A percentile compares a stretch with the other conserved stretches of the same genome.
Conservation (phyloP, 1,140 invertebrate species). For the Aricia agestis region DNA sequence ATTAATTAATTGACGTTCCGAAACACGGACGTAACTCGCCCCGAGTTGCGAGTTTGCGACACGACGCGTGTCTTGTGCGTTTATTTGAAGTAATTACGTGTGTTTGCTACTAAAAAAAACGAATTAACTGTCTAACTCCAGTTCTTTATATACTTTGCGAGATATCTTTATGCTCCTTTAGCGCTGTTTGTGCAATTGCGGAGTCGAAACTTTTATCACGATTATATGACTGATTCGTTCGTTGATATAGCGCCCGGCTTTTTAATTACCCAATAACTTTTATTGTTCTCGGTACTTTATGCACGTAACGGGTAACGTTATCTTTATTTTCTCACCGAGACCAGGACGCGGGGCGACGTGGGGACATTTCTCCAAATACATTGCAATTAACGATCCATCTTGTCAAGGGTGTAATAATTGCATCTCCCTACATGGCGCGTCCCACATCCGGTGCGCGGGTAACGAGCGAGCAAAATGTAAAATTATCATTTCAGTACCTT, state of each 20-base stretch:
- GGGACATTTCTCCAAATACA: conserved; percentile 13
- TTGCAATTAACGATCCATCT: conserved; percentile 13
- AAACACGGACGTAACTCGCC: conserved; percentile 65
- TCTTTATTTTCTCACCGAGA: conserved; percentile 1
- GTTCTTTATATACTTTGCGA: no score
- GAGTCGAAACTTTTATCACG: not conserved
- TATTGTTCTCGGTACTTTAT: conserved; percentile 1
- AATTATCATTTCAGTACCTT: conserved; percentile 16
- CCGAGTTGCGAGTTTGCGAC: conserved; percentile 13
- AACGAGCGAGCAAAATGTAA: conserved; percentile 10
- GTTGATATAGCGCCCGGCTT: not conserved
- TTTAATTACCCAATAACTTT: not conserved
- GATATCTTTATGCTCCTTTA: no score
- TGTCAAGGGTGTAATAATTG: conserved; percentile 4
- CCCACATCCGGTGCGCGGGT: conserved; percentile 6
- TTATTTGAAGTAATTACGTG: not conserved
- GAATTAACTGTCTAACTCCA: not conserved
- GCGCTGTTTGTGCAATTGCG: not conserved
- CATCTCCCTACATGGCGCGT: conserved; percentile 7
- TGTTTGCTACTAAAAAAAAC: not conserved
- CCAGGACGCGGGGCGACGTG: not conserved
- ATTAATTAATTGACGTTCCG: conserved; percentile 73
- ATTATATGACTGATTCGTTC: not conserved
- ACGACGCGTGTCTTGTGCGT: not conserved
- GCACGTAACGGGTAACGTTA: not conserved